Base-by-base conservation (phyloP, 2,797 vertebrate genomes). In the Amblyraja radiata region DNA sequence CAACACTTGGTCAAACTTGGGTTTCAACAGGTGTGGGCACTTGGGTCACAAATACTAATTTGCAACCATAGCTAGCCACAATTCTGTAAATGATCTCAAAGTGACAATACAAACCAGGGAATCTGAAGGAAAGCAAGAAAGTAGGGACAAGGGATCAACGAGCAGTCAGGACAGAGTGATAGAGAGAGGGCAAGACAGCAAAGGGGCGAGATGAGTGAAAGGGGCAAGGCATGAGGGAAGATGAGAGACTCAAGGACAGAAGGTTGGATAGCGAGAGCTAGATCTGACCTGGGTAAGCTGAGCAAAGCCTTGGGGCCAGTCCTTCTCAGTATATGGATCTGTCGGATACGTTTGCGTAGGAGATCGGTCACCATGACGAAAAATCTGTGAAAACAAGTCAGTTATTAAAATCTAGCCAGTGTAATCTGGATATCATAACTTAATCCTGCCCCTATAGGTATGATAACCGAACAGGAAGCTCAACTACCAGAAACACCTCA, bases 331-430 rank as follows among this genome's bases (percentile, higher is more conserved):
- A 95, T 96, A 83, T 0, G 96, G 96, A 93, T 97, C 96, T 93
- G 95, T 95, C 71, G 97, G 97, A 93, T 96, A 97, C 4, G 96
- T 93, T 93, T 95, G 96, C 93, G 97, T 95, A 10, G 97, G 96
- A n/a, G 97, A 97, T 7, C 97, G 96, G 94, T 97, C 96, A 93
- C 97, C 97, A 68, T 97, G 96, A 63, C 97, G 95, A 94, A 97
- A 97, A 68, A 97, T 94, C 97, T 97, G 95, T 65, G 90, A 93
- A 93, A 93, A 93, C 83, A 74, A 94, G 16, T 79, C 13, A 14
- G 28, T 21, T 88, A 32, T 65, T 32, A 65, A n/a, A 79, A 74
- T 74, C 71, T 74, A 74, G 6, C 18, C 21, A 1, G 6, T 74
- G 16, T 25, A 74, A 74, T 74, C 16, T 25, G 18, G 21, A 7